These are phyloP conservation scores for Antennarius maculatus DNA, from an alignment of 2,797 vertebrate genomes.

Conservation along the genomic window DNA sequence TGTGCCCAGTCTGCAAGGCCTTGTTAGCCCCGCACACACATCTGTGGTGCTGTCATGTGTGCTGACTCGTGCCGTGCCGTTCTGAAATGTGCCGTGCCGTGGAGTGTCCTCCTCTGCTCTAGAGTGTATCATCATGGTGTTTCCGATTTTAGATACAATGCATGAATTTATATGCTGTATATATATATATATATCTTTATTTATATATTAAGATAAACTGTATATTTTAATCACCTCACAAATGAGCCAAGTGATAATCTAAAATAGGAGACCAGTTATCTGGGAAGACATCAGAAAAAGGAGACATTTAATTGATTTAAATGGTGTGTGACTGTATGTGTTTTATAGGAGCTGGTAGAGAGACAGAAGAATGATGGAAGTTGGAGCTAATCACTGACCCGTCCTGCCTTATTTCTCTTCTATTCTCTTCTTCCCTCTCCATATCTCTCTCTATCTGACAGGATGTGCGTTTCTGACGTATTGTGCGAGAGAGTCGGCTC, in stretches of 20 bases:
- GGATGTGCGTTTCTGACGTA: constrained; percentile 86
- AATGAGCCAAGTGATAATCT: constrained; percentile 21
- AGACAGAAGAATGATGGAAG: constrained; percentile 46
- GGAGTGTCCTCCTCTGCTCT: constrained; percentile 71
- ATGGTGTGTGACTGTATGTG: constrained; percentile 47
- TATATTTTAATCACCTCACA: constrained; percentile 35
- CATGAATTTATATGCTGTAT: constrained; percentile 52
- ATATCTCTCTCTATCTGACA: constrained; percentile 55
- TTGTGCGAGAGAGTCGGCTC: constrained; percentile 90
- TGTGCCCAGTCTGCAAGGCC: constrained; percentile 63
- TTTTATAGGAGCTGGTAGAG: constrained; percentile 31
- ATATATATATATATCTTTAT: no score
- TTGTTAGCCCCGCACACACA: constrained; percentile 69
- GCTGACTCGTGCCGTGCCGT: constrained; percentile 75
- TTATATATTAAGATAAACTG: not conserved
- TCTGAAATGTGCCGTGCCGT: constrained; percentile 72
- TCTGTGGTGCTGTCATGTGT: constrained; percentile 76
- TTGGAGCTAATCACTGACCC: constrained; percentile 42
- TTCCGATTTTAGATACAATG: constrained; percentile 59
- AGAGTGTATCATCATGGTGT: constrained; percentile 66
- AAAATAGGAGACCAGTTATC: constrained; percentile 38
- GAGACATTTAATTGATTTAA: constrained; percentile 39
- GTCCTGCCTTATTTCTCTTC: constrained; percentile 24
- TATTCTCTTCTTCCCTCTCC: constrained; percentile 20
- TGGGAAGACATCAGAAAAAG: constrained; percentile 37